Evolutionary conservation across 2,113 vertebrate genomes (phyloP).

Genomic region (Tursiops truncatus): DNA sequence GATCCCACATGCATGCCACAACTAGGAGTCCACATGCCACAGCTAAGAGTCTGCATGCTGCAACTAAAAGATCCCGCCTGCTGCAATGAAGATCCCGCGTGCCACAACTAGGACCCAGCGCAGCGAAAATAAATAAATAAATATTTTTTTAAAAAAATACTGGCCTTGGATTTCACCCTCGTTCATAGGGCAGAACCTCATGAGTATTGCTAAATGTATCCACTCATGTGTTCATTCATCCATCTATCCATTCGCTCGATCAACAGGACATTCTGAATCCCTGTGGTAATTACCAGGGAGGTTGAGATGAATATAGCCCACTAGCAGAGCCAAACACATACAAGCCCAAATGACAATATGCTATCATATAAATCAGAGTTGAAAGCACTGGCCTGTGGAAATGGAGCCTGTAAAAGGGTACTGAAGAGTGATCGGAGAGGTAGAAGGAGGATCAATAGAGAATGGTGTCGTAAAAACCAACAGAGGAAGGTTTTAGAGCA

Average conservation of each 20-base stretch:
- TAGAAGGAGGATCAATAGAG: not conserved
- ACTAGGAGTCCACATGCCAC: too few relatives aligned
- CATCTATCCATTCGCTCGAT: accelerated
- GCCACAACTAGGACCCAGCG: too few relatives aligned
- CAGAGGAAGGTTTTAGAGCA: not conserved
- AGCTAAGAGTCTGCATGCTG: too few relatives aligned
- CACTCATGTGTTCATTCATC: not conserved
- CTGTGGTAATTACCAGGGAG: not conserved
- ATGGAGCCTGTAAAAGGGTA: not conserved
- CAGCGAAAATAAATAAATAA: too few relatives aligned
- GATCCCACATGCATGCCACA: too few relatives aligned
- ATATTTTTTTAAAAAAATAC: too few relatives aligned
- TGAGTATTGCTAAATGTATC: not conserved
- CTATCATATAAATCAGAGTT: not conserved
- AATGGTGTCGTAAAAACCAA: not conserved
- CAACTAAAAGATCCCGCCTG: too few relatives aligned
- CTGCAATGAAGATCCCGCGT: too few relatives aligned
- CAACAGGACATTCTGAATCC: too few relatives aligned
- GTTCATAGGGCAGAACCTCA: not conserved
- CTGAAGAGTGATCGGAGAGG: not conserved
- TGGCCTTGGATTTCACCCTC: not conserved
- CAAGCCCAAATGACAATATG: not conserved
- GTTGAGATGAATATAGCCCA: not conserved
- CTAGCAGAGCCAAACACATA: not conserved
- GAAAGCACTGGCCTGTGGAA: not conserved